A percentile compares a stretch with the other conserved stretches of the same genome.
Evolutionary conservation across 2,888 invertebrate genomes (phyloP).

Genomic region (Anorthoa munda): DNA sequence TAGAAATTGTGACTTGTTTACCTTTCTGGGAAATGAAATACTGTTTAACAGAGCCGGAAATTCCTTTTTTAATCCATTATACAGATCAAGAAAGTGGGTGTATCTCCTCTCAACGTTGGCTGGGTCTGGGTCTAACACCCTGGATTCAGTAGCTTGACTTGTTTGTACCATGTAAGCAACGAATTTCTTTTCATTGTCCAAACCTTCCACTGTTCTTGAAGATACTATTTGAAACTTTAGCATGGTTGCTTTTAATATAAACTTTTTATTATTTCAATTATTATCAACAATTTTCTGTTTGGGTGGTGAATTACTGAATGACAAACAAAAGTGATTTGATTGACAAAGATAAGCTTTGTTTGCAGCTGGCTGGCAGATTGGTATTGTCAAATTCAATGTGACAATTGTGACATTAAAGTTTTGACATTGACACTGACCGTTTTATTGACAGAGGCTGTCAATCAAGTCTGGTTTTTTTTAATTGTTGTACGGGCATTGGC

Average conservation of each 20-base stretch:
- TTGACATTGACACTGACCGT: slow-evolving; percentile 7
- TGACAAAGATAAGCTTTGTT: slow-evolving; percentile 18
- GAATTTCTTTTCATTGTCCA: slow-evolving; percentile 92
- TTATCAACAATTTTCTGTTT: slow-evolving; percentile 23
- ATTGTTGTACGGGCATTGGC: too few relatives aligned
- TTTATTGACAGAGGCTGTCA: too few relatives aligned
- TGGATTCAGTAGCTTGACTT: slow-evolving; percentile 88
- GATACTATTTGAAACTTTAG: slow-evolving; percentile 93
- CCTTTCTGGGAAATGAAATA: slow-evolving; percentile 93
- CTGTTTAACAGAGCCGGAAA: slow-evolving; percentile 89
- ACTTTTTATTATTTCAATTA: slow-evolving; percentile 4
- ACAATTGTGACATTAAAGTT: slow-evolving; percentile 9
- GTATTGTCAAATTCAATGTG: slow-evolving; percentile 7
- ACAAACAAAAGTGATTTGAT: slow-evolving; percentile 38
- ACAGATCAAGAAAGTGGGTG: slow-evolving; percentile 93
- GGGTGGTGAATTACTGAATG: slow-evolving; percentile 37
- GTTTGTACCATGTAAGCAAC: slow-evolving; percentile 93
- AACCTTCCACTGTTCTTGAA: slow-evolving; percentile 92
- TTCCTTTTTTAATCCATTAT: slow-evolving; percentile 91
- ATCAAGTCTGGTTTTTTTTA: too few relatives aligned
- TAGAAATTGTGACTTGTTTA: slow-evolving; percentile 36
- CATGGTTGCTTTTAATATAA: slow-evolving; percentile 70
- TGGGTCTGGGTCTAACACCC: slow-evolving; percentile 90
- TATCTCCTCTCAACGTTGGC: slow-evolving; percentile 93
- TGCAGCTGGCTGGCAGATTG: background rate